Evolutionary conservation across 2,888 invertebrate genomes (phyloP).

Genomic region (Gymnocheta viridis): DNA sequence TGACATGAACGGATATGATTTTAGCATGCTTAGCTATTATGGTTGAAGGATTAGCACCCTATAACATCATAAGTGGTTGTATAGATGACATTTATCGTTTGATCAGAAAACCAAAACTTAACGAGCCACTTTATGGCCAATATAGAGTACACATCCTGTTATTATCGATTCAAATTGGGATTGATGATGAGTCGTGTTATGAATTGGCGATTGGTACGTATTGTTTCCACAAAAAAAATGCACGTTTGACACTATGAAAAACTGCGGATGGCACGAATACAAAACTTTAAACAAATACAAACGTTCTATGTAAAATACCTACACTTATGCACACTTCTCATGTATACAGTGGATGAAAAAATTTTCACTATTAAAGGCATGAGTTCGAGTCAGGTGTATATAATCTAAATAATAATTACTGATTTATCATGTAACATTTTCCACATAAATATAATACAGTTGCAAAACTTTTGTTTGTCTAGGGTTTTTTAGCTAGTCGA

Average conservation of each 20-base stretch:
- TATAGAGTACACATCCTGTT: constrained; percentile 1
- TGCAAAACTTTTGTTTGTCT: too few relatives aligned
- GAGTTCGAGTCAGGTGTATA: not conserved
- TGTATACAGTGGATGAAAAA: not conserved
- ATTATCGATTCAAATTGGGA: not conserved
- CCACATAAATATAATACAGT: too few relatives aligned
- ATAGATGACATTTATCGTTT: not conserved
- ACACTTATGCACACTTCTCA: not conserved
- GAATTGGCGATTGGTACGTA: constrained; percentile 27
- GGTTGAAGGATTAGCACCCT: not conserved
- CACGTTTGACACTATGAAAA: constrained; percentile 48
- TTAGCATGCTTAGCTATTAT: not conserved
- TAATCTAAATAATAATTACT: not conserved
- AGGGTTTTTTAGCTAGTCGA: too few relatives aligned
- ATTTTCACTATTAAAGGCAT: not conserved
- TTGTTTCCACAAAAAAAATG: constrained; percentile 24
- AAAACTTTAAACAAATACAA: not conserved
- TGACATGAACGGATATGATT: constrained; percentile 6
- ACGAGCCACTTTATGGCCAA: not conserved
- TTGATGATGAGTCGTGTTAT: not conserved
- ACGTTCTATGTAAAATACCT: not conserved
- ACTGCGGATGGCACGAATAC: not conserved
- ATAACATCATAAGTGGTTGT: too few relatives aligned
- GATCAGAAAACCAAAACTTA: not conserved
- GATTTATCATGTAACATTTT: too few relatives aligned